Evolutionary conservation across 2,888 invertebrate species (phyloP).

Genomic region (Callimorpha dominula): DNA sequence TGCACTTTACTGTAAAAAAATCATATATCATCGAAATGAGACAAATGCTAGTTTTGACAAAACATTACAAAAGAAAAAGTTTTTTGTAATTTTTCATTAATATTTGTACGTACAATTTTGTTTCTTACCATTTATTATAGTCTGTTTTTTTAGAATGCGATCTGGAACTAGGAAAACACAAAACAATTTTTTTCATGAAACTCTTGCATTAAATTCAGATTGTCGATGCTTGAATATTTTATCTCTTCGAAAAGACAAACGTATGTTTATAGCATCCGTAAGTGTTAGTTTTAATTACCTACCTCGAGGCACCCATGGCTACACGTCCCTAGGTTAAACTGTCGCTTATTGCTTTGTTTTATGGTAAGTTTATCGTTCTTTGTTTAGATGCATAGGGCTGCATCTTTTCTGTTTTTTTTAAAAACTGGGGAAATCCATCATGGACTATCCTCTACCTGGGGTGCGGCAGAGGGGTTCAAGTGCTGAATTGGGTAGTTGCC

Average conservation of each 20-base stretch:
- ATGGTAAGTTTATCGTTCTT: conserved; percentile 37
- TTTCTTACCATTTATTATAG: no score
- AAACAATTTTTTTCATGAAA: no score
- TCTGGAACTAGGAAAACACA: no score
- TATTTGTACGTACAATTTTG: neutral
- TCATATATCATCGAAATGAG: no score
- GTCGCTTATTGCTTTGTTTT: conserved; percentile 52
- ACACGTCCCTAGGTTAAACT: conserved; percentile 49
- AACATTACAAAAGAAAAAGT: neutral
- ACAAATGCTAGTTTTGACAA: no score
- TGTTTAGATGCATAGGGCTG: conserved; percentile 16
- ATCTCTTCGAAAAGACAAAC: conserved; percentile 12
- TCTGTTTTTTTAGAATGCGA: no score
- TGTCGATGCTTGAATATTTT: neutral
- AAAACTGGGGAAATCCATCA: no score
- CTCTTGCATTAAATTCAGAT: neutral
- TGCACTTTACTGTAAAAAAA: no score
- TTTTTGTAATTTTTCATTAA: neutral
- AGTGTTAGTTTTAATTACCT: conserved; percentile 63
- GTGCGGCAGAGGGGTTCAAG: no score
- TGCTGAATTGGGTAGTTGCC: no score
- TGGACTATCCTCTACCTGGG: no score
- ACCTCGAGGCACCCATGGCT: conserved; percentile 52
- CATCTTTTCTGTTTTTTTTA: no score
- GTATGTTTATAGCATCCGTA: conserved; percentile 41